These are phyloP conservation scores for Silurus aristotelis DNA, from an alignment of 2,797 vertebrate genomes.

Conservation along the genomic window DNA sequence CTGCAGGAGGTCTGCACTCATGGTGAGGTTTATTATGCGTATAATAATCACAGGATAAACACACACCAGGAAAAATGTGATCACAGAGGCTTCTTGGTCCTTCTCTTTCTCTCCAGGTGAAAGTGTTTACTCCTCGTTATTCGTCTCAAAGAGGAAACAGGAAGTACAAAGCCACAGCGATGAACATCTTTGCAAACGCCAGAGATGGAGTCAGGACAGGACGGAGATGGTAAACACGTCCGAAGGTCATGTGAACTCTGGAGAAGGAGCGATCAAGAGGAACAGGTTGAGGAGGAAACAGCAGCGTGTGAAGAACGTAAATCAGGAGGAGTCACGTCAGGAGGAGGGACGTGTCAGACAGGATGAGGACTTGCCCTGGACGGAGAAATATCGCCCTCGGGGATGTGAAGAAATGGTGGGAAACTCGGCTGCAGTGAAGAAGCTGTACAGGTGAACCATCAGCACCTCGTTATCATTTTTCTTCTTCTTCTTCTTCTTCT, in stretches of 20 bases:
- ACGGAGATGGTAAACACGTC: not conserved
- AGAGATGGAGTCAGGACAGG: not conserved
- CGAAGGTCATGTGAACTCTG: too few species aligned
- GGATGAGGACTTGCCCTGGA: slow-evolving; percentile 82
- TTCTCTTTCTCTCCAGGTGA: slow-evolving; percentile 2
- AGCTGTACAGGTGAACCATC: slow-evolving; percentile 78
- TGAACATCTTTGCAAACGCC: not conserved
- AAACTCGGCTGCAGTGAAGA: slow-evolving; percentile 79
- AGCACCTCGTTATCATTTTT: not conserved
- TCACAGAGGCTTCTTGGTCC: not conserved
- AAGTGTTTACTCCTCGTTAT: not conserved
- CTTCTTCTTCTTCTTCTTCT: too few species aligned
- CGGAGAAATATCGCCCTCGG: slow-evolving; percentile 89
- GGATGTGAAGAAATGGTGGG: slow-evolving; percentile 84
- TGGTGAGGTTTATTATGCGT: slow-evolving; percentile 36
- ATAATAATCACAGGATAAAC: not conserved
- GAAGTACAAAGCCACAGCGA: not conserved
- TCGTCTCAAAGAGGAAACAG: slow-evolving; percentile 38
- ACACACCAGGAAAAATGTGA: not conserved
- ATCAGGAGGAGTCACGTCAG: not conserved
- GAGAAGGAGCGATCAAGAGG: not conserved
- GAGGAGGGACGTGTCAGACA: not conserved
- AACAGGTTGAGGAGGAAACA: slow-evolving; percentile 58
- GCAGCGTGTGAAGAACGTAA: not conserved
- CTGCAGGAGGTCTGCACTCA: slow-evolving; percentile 76